Conservation (phyloP, 2,797 vertebrate species). For the Podarcis lilfordi region DNA sequence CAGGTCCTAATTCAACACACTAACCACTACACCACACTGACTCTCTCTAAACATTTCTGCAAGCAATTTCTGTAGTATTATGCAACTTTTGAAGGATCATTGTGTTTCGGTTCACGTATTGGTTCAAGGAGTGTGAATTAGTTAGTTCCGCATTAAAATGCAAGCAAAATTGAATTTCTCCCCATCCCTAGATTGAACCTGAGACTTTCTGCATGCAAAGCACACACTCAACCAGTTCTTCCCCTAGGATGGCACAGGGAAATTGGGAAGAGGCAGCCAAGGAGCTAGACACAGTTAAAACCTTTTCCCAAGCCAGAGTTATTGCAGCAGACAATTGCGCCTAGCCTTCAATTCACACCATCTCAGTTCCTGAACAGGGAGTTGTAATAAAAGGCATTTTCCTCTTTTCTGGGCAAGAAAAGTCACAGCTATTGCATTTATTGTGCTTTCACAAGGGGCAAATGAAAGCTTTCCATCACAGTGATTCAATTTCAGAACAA, state of each 20-base stretch:
- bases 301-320: neutral
- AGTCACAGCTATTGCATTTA: neutral
- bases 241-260: no score
- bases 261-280: neutral
- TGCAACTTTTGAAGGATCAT: no score
- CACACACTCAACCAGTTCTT: neutral
- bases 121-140: no score
- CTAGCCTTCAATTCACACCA: neutral
- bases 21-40: no score
- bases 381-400: neutral
- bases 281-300: neutral
- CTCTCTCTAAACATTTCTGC: no score
- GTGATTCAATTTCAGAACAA: slow-evolving; percentile 12
- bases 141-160: no score
- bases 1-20: no score
- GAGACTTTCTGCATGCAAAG: no score
- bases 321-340: slow-evolving; percentile 15
- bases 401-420: slow-evolving; percentile 1
- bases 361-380: slow-evolving; percentile 7
- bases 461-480: slow-evolving; percentile 31
- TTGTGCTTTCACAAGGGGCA: neutral
- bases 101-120: no score
- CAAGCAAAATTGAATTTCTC: no score
- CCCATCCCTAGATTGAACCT: no score
- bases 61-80: no score